These are phyloP conservation scores for Drosophila pandora DNA, from an alignment of 1,140 invertebrate genomes.

Conservation along the genomic window DNA sequence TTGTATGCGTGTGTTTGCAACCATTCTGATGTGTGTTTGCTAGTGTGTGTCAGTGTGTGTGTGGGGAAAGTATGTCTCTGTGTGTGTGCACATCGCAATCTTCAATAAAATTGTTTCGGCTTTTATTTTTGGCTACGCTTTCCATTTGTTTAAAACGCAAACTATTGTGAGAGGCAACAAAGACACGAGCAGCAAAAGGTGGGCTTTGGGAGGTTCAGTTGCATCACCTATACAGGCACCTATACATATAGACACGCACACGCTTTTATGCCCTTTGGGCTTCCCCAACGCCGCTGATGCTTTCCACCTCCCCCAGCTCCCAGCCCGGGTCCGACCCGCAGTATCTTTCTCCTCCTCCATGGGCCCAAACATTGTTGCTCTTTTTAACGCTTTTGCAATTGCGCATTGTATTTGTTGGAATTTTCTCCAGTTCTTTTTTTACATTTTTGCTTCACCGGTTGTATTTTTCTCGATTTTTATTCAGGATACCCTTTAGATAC, in stretches of 20 bases:
- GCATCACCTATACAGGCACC: slow-evolving; percentile 25
- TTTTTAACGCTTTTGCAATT: slow-evolving; percentile 75
- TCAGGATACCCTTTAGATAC: neutral
- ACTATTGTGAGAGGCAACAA: slow-evolving; percentile 68
- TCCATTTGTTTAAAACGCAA: slow-evolving; percentile 80
- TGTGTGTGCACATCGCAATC: slow-evolving; percentile 67
- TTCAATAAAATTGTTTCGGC: slow-evolving; percentile 77
- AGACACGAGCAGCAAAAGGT: slow-evolving; percentile 18
- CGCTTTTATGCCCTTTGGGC: slow-evolving; percentile 60
- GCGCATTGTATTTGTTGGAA: slow-evolving; percentile 79
- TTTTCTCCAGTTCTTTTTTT: slow-evolving; percentile 20
- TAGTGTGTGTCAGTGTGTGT: neutral
- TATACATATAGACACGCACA: slow-evolving; percentile 28
- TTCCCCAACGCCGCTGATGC: slow-evolving; percentile 20
- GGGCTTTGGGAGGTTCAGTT: neutral
- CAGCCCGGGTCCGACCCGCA: neutral
- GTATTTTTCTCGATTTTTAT: slow-evolving; percentile 20
- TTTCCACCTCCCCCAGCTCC: neutral
- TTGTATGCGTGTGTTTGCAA: slow-evolving; percentile 23
- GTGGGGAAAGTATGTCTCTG: slow-evolving; percentile 5
- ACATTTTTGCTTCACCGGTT: neutral
- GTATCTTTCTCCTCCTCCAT: slow-evolving; percentile 1
- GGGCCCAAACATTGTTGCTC: slow-evolving; percentile 73
- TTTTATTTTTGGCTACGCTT: slow-evolving; percentile 74
- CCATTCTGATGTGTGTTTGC: slow-evolving; percentile 9